These are phyloP conservation scores for Dastarcus helophoroides DNA, from an alignment of 2,888 invertebrate species.

Conservation along the genomic window DNA sequence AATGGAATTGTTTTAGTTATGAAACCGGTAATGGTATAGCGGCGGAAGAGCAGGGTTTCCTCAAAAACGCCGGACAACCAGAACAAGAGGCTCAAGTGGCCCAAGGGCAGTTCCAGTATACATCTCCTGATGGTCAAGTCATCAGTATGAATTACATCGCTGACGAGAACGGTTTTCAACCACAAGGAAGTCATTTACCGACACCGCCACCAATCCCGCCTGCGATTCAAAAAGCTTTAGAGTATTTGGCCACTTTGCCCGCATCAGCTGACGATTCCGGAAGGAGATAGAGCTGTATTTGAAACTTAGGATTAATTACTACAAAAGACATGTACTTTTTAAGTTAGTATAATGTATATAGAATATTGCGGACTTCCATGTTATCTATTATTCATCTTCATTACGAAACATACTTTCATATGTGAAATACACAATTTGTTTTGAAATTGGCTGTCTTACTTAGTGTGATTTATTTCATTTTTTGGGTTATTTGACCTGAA, in stretches of 20 bases:
- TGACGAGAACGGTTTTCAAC: slow-evolving; percentile 59
- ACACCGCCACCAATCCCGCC: slow-evolving; percentile 58
- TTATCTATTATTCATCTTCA: too few species aligned
- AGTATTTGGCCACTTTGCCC: slow-evolving; percentile 51
- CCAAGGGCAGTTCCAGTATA: slow-evolving; percentile 46
- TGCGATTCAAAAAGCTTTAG: slow-evolving; percentile 53
- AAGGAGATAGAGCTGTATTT: slow-evolving; percentile 2
- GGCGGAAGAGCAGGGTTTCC: slow-evolving; percentile 46
- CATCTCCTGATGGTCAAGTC: slow-evolving; percentile 42
- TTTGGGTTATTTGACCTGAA: too few species aligned
- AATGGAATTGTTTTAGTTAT: slow-evolving; percentile 34
- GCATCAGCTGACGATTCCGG: slow-evolving; percentile 29
- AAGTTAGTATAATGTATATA: too few species aligned
- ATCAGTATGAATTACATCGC: slow-evolving; percentile 49
- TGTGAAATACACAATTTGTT: too few species aligned
- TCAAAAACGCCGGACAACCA: slow-evolving; percentile 44
- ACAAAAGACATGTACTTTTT: too few species aligned
- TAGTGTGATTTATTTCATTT: too few species aligned
- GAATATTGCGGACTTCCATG: too few species aligned
- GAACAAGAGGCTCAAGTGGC: slow-evolving; percentile 45
- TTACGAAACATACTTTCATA: too few species aligned
- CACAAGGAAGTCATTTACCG: slow-evolving; percentile 47
- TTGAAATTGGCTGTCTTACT: too few species aligned
- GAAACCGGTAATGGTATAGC: slow-evolving; percentile 49
- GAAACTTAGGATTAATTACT: too few species aligned